Percentiles rank a stretch among this genome's conserved stretches.
Evolutionary conservation across 2,888 invertebrate genomes (phyloP).

Genomic region (Diarsia rubi): DNA sequence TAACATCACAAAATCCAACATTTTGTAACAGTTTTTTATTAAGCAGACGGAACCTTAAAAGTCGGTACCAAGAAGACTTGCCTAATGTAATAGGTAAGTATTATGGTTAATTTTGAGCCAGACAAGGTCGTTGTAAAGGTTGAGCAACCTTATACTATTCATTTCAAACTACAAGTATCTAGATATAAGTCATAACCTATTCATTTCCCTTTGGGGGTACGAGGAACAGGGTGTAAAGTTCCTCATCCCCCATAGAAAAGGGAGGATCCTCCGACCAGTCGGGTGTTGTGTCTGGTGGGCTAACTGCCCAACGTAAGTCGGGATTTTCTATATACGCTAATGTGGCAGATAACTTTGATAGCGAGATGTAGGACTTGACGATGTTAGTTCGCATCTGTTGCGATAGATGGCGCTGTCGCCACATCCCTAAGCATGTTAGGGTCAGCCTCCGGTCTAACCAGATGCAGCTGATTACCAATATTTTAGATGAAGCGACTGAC

Average conservation of each 20-base stretch:
- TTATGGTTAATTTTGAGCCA: constrained; percentile 36
- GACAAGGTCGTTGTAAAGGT: constrained; percentile 25
- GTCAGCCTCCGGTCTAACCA: background rate
- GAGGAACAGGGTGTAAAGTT: no score
- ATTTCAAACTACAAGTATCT: background rate
- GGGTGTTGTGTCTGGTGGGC: no score
- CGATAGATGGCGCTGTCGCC: no score
- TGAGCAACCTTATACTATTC: constrained; percentile 2
- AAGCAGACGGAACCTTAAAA: constrained; percentile 4
- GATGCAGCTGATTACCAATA: background rate
- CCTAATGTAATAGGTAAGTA: constrained; percentile 8
- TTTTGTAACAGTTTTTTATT: background rate
- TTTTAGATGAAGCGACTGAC: background rate
- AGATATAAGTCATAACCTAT: no score
- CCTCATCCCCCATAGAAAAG: no score
- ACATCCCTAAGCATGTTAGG: background rate
- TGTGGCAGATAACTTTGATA: no score
- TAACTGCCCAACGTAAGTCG: no score
- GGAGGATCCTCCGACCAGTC: no score
- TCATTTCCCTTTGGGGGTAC: no score
- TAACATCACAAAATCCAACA: background rate
- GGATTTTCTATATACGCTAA: no score
- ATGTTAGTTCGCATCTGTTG: no score
- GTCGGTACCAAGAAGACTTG: constrained; percentile 10
- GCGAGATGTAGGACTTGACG: no score